Percentiles rank a stretch among this genome's conserved stretches.
Evolutionary conservation across 2,797 vertebrate species (phyloP).

Genomic region (Clarias pachynema): DNA sequence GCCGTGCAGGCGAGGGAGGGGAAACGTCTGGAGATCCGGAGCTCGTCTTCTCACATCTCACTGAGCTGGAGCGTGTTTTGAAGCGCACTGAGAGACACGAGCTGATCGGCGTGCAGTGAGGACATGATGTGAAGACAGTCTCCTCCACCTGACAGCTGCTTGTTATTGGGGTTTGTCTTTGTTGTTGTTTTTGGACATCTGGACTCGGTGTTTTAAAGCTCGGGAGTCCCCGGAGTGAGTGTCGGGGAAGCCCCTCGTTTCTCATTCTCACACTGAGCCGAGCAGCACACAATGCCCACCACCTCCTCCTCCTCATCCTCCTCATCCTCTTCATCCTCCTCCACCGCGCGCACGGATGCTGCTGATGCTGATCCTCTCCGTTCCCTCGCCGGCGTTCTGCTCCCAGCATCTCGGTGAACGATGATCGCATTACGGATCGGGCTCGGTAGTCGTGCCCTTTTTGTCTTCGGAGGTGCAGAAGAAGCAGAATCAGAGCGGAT

Average conservation of each 20-base stretch:
- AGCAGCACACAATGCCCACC: slow-evolving; percentile 59
- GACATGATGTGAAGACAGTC: not conserved
- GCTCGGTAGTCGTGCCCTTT: slow-evolving; percentile 66
- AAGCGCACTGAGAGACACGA: not conserved
- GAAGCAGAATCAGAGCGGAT: slow-evolving; percentile 64
- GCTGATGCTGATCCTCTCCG: slow-evolving; percentile 52
- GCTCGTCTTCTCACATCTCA: slow-evolving; percentile 29
- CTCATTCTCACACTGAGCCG: slow-evolving; percentile 31
- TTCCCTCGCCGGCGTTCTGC: slow-evolving; percentile 55
- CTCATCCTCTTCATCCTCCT: slow-evolving; percentile 7
- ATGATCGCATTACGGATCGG: slow-evolving; percentile 69
- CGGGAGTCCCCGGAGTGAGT: slow-evolving; percentile 72
- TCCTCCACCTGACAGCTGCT: not conserved
- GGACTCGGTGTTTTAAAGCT: slow-evolving; percentile 67
- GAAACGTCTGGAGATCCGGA: slow-evolving; percentile 36
- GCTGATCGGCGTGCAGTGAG: not conserved
- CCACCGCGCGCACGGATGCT: slow-evolving; percentile 26
- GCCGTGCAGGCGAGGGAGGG: not conserved
- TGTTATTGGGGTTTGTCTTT: not conserved
- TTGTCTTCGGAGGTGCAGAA: slow-evolving; percentile 53
- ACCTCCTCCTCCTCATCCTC: slow-evolving; percentile 37
- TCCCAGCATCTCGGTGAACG: slow-evolving; percentile 68
- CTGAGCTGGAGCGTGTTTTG: slow-evolving; percentile 32
- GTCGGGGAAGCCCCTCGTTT: slow-evolving; percentile 70
- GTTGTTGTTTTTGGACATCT: slow-evolving; percentile 59